phyloP scores from a whole-genome alignment of 2,888 invertebrate species.

The Rotaria macrura region DNA sequence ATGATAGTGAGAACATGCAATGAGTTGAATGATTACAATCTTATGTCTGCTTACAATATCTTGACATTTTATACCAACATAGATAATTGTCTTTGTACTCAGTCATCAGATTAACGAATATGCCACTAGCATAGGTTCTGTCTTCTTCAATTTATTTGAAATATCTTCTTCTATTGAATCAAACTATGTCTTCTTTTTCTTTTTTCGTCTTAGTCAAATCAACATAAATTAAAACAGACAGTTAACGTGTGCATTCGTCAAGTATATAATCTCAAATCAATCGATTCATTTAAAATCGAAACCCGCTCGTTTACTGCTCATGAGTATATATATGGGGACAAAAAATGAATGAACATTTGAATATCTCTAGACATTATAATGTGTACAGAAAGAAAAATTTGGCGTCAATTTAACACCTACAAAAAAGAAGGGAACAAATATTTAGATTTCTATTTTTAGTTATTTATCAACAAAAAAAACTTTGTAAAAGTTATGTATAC shows the following conservation, averaged over 20 bases:
- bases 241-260: neutral
- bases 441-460: neutral
- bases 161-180: no score
- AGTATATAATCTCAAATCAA: neutral
- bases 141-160: no score
- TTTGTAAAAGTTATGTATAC: no score
- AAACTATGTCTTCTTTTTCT: neutral
- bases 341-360: neutral
- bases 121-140: no score
- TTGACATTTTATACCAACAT: neutral
- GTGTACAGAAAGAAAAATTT: no score
- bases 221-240: no score
- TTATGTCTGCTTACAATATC: neutral
- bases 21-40: neutral
- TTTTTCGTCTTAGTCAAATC: no score
- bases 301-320: neutral
- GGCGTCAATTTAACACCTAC: neutral
- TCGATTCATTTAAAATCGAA: neutral
- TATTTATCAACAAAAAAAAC: no score
- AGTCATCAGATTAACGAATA: neutral
- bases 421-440: neutral
- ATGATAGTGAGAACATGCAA: neutral
- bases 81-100: neutral
- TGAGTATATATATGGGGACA: neutral
- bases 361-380: neutral